Base-by-base conservation (phyloP, 1,140 invertebrate species). In the Drosophila paulistorum region DNA sequence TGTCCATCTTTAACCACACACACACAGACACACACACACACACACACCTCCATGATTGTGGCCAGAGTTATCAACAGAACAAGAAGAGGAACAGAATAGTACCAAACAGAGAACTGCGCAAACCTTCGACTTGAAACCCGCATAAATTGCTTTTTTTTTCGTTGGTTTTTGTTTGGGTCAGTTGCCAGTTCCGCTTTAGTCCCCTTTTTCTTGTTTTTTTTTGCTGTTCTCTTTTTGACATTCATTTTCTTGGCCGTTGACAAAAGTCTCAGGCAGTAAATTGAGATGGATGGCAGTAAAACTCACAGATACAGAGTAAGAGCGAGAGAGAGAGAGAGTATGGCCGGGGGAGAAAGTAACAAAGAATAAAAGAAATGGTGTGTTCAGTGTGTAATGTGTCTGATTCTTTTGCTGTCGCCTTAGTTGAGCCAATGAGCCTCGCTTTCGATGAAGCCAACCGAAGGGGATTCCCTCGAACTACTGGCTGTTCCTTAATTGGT, bases 231-330 rank as follows among this genome's bases (percentile, higher is more conserved):
- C 42, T 71, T 65, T 48, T 30, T 62, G 74, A 68, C 74, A 71
- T 77, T 71, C 74, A 77, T 77, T 77, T 77, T 77, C 74, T 71
- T 69, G 75, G 68, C 74, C 75, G 74, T 77, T 71, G 75, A 77
- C 74, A 77, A 77, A 77, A 77, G 75, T 77, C 63, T 77, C 74
- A 71, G 74, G 74, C 75, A 77, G 67, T 77, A 77, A 77, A 77
- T 77, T 77, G 74, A 77, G 75, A 77, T 77, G 74, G 75, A 66
- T 66, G 65, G 51, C 20, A 58, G 41, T 7, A 58, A 20, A 14
- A 57, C 33, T 35, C 20, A 10, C 39, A 67, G 13, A 63, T 63
- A 45, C 26, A 7, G 26, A 14, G 10, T 0, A 6, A 13, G 23
- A 20, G 9, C 14, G 10, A 60, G 14, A 2, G 45, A 14, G 45